phyloP scores from a whole-genome alignment of 2,888 invertebrate species.

The Ommatoiulus sabulosus region DNA sequence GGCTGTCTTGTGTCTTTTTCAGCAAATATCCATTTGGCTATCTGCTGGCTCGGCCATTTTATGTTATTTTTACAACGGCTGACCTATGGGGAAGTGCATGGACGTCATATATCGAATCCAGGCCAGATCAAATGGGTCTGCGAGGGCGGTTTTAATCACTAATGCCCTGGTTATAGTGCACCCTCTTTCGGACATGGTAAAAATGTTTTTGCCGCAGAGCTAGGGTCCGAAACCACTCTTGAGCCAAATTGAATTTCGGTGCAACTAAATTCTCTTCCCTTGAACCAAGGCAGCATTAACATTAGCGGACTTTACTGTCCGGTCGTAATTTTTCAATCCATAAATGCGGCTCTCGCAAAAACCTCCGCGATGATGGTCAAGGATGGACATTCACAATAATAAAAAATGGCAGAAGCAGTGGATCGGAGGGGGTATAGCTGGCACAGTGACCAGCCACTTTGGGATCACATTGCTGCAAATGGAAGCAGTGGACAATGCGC shows the following conservation, averaged over 20 bases:
- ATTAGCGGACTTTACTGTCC: constrained; percentile 37
- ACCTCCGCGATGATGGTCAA: constrained; percentile 30
- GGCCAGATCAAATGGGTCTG: constrained; percentile 38
- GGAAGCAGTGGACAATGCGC: background rate
- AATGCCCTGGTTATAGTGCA: constrained; percentile 44
- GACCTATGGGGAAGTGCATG: constrained; percentile 20
- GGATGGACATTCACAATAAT: constrained; percentile 25
- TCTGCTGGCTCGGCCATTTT: constrained; percentile 35
- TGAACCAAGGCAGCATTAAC: constrained; percentile 30
- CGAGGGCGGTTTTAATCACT: constrained; percentile 47
- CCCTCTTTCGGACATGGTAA: background rate
- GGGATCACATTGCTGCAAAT: background rate
- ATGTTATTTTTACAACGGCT: constrained; percentile 23
- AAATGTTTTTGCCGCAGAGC: constrained; percentile 42
- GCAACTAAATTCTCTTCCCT: constrained; percentile 15
- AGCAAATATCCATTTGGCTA: constrained; percentile 19
- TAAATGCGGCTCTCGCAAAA: constrained; percentile 18
- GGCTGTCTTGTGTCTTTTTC: constrained; percentile 24
- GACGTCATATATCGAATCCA: constrained; percentile 35
- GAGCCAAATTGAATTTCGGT: constrained; percentile 24
- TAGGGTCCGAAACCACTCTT: constrained; percentile 44
- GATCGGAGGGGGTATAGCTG: background rate
- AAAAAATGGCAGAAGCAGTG: background rate
- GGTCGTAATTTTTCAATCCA: constrained; percentile 48
- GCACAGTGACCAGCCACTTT: background rate